Base-by-base conservation (phyloP, 2,888 invertebrate species). In the Caenorhabditis zanzibari region DNA sequence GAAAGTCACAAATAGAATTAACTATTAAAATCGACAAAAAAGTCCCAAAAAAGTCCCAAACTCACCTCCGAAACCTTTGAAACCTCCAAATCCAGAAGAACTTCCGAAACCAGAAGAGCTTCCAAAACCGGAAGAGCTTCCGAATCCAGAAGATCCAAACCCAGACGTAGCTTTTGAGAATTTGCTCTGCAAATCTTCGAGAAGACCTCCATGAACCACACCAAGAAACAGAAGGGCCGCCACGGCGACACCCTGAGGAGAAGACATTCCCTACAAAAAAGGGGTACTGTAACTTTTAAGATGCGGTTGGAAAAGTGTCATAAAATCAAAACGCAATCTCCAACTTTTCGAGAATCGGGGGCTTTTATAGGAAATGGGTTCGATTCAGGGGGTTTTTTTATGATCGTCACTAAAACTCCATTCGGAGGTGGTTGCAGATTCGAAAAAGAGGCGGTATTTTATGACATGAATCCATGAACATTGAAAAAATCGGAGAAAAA, bases 211-310 rank as follows among this genome's bases (percentile, higher is more conserved):
- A 32, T 79, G 79, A 56, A 79, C 68, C 54, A 68, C 79, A 44
- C 79, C 71, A 64, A 79, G 64, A 35, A 71, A 47, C 41, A 79
- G 41, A 79, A 79, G 71, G 32, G 79, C 49, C 79, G 71, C 71
- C 44, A 77, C 19, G 41, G 77, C 79, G 71, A 79, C 64, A 64
- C 79, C 56, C 22, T 56, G 71, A 72, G 69, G 69, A 63, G 71
- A 79, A 56, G 52, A 16, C 79, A 79, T 79, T 56, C 56, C 79
- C 66, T 52, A 44, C 22, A 64, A 64, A 0, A 24, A 16, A 10
- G 22, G 16, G 16, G 16, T 76, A 56, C 28, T n/a, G 41, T 58
- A 56, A 32, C 12, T 47, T 2, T 47, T 7, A 4, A 44, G 16
- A 44, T 16, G 10, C 44, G 44, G n/a, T 16, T 16, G 12, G 16